Base-by-base conservation (phyloP, 2,888 invertebrate species). In the Platynereis dumerilii region DNA sequence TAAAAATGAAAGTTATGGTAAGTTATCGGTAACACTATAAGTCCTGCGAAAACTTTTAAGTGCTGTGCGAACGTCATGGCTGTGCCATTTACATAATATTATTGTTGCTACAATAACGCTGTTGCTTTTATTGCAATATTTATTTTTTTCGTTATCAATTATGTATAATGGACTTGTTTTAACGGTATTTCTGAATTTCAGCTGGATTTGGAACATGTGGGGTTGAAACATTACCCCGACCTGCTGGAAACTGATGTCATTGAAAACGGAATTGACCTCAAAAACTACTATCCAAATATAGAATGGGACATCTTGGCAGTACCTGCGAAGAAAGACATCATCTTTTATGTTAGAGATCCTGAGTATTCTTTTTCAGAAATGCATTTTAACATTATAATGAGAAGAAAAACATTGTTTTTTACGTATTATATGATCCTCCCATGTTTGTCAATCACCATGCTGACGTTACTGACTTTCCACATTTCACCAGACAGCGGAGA, bases 401-500 rank as follows among this genome's bases (percentile, higher is more conserved):
- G 95, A 74, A 87, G 96, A 74, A 96, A 96, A 87, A 96, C 96
- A 5, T 87, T 96, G 63, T 96, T 96, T 88, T 96, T 96, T 87
- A 96, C 96, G 0, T 85, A 86, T 54, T 86, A 86, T 69, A 73
- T 86, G 34, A 86, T 86, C 62, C 84, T 86, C 58, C 86, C 97
- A 0, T 96, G 96, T 80, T 94, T 98, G 3, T 94, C 95, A 60
- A 97, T 98, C 73, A 96, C 96, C n/a, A 96, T 95, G 81, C 88
- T 99, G 17, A 96, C 97, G n/a, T 94, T 97, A 1, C 86, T 99
- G 59, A 97, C 97, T 1, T 99, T 99, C 84, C 98, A 98, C 80
- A 86, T 99, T 66, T 98, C 98, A 59, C 96, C 96, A 1, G 97
- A 98, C 85, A 96, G 96, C 0, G 97, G 97, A 24, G 98, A 99